phyloP scores from a whole-genome alignment of 2,797 vertebrate genomes.

The Champsocephalus gunnari region DNA sequence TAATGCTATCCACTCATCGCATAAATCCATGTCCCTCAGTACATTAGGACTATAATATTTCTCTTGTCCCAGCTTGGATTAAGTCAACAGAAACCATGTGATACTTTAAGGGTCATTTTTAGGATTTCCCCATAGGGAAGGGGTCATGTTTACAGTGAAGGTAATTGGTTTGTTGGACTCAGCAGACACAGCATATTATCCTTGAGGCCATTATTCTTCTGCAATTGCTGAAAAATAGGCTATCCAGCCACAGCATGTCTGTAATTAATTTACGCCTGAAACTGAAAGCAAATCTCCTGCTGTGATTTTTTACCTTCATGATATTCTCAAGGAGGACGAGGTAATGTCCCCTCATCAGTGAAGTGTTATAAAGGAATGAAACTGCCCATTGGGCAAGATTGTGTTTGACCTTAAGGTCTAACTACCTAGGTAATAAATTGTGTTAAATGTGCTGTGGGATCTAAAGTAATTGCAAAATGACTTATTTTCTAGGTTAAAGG shows the following conservation, averaged over 20 bases:
- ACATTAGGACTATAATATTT: constrained; percentile 36
- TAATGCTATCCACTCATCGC: constrained; percentile 41
- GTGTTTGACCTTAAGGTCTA: background rate
- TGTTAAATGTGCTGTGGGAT: background rate
- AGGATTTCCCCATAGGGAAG: constrained; percentile 66
- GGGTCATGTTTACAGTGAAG: constrained; percentile 72
- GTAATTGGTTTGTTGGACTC: constrained; percentile 67
- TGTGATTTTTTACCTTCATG: constrained; percentile 56
- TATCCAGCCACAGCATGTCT: constrained; percentile 20
- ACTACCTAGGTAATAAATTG: background rate
- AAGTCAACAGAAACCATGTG: constrained; percentile 57
- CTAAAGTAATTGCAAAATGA: background rate
- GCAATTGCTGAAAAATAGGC: constrained; percentile 31
- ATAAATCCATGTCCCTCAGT: constrained; percentile 30
- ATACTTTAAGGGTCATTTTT: constrained; percentile 60
- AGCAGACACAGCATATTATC: constrained; percentile 32
- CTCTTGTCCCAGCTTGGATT: constrained; percentile 47
- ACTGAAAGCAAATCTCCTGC: constrained; percentile 30
- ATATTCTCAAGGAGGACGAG: constrained; percentile 30
- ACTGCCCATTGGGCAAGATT: constrained; percentile 16
- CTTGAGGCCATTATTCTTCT: constrained; percentile 46
- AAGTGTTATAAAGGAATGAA: constrained; percentile 10
- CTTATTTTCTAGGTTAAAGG: background rate
- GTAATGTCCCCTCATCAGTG: constrained; percentile 19
- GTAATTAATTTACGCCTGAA: constrained; percentile 40